These are phyloP conservation scores for Rhingia rostrata DNA, from an alignment of 2,888 invertebrate species.

Conservation along the genomic window DNA sequence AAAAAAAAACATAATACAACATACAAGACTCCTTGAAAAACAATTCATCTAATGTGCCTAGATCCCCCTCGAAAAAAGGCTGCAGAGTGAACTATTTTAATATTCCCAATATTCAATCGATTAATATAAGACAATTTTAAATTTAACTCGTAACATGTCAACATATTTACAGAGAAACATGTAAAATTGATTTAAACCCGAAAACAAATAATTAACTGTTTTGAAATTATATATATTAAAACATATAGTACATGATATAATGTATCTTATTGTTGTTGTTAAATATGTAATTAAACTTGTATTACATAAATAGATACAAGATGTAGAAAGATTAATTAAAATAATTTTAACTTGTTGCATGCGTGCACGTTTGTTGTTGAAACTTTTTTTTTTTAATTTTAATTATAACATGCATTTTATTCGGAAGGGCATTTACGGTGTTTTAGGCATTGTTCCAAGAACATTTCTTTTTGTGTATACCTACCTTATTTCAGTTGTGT, in stretches of 20 bases:
- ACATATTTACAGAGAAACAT: conserved; percentile 50
- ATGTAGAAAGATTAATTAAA: conserved; percentile 49
- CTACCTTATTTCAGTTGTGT: conserved; percentile 29
- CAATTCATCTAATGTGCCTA: conserved; percentile 74
- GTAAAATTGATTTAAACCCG: conserved; percentile 29
- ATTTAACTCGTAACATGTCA: conserved; percentile 35
- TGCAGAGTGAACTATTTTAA: conserved; percentile 72
- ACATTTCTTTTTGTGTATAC: conserved; percentile 16
- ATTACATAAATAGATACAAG: conserved; percentile 45
- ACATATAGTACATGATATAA: conserved; percentile 27
- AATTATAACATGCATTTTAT: conserved; percentile 37
- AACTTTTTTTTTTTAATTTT: conserved; percentile 25
- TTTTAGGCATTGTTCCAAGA: conserved; percentile 20
- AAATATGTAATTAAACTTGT: conserved; percentile 48
- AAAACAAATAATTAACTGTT: conserved; percentile 2
- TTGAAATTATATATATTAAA: conserved; percentile 40
- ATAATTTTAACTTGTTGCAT: conserved; percentile 61
- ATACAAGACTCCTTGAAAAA: conserved; percentile 61
- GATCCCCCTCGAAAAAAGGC: conserved; percentile 70
- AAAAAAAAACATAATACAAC: conserved; percentile 25
- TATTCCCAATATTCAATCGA: conserved; percentile 70
- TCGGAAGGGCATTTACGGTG: conserved; percentile 50
- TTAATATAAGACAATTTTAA: conserved; percentile 59
- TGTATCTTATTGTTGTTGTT: conserved; percentile 61
- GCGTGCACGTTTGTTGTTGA: conserved; percentile 65